Evolutionary conservation across 2,888 invertebrate species (phyloP), one percentile per base, ranked within the genome.

Genomic region (Drosophila fulvimacula): DNA sequence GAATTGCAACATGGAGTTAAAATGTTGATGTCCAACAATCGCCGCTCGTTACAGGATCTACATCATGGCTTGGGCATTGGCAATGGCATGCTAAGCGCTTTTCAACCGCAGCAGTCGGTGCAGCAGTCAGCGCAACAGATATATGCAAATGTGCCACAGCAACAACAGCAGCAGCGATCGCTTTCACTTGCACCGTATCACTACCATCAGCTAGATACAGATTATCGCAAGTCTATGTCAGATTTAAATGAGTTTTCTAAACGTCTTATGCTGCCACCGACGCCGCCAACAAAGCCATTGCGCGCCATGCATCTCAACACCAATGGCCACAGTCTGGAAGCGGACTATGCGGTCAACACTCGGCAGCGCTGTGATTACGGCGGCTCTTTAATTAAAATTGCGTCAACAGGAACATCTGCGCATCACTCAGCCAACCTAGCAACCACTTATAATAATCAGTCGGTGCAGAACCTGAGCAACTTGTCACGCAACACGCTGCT

Each of bases 401-500:
- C 91, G 13, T 15, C 42, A 34, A 24, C 34, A 15, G 9, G 19
- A 46, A 15, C 15, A 17, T 73, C 76, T 5, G 78, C 1, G 0
- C 72, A 88, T 19, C 62, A 55, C 5, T 56, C 67, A 13, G 84
- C 82, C 0, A 65, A 75, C 21, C 57, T 75, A 15, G 68, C 81
- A 2, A 64, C 78, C 5, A 83, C 85, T 27, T 82, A 81, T 61
- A 90, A 89, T 55, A 90, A 91, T 64, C 91, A 91, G 52, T 91
- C 91, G 15, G 85, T 84, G 6, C 91, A 91, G 56, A 89, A 90
- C 69, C 68, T 90, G 48, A 86, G 78, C 69, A 93, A 95, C 63
- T 95, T 96, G 95, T 94, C 95, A 27, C 93, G 95, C 76, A 95
- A 96, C 81, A 95, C 95, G 7, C 90, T 95, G 61, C 95, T 95